Evolutionary conservation across 2,888 invertebrate species (phyloP).

Genomic region (Dryadula phaetusa): DNA sequence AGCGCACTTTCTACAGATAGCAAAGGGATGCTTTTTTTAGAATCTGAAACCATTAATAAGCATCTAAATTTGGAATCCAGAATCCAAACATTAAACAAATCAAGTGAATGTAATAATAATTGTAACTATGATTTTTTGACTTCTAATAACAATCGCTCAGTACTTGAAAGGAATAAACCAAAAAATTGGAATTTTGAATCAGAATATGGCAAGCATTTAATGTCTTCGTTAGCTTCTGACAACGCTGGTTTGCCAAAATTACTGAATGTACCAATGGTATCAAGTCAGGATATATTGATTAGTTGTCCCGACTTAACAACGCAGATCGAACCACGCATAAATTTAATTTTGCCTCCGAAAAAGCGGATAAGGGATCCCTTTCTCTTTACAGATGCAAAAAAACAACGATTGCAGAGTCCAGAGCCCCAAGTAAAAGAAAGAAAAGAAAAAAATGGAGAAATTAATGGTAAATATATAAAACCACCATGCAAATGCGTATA

Average conservation of each 20-base stretch:
- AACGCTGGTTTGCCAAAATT: background rate
- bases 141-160: background rate
- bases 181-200: background rate
- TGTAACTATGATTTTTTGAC: background rate
- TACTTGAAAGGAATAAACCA: background rate
- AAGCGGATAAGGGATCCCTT: constrained; percentile 6
- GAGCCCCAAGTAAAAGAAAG: background rate
- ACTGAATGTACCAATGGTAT: background rate
- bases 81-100: background rate
- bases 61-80: background rate
- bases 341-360: constrained; percentile 22
- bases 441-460: background rate
- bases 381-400: constrained; percentile 2
- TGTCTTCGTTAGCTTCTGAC: background rate
- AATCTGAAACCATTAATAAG: background rate
- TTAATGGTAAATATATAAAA: background rate
- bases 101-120: constrained; percentile 11
- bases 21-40: background rate
- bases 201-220: constrained; percentile 2
- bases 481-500: constrained; percentile 9
- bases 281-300: background rate
- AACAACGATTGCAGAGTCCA: background rate
- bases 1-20: background rate
- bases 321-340: constrained; percentile 3
- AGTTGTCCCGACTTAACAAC: background rate